A percentile compares a stretch with the other conserved stretches of the same genome.
Conservation (phyloP, 2,797 vertebrate genomes). For the Odontamblyopus lacepedii region DNA sequence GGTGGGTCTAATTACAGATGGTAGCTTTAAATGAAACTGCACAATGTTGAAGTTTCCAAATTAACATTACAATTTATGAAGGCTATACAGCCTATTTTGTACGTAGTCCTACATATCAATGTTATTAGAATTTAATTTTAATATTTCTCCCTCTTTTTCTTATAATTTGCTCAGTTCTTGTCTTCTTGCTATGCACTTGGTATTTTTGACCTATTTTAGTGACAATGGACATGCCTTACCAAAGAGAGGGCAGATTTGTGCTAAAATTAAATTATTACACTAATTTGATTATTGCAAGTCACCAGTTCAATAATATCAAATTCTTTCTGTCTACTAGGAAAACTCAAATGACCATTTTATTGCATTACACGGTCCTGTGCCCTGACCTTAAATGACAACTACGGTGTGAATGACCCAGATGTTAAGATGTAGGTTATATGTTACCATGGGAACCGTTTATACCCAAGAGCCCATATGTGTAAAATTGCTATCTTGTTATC, state of each 20-base stretch:
- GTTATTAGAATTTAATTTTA: too few species aligned
- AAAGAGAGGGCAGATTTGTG: neutral
- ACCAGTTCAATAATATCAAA: neutral
- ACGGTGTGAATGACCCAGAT: constrained; percentile 17
- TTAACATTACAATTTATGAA: too few species aligned
- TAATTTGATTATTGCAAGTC: neutral
- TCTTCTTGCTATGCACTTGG: neutral
- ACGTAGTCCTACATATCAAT: too few species aligned
- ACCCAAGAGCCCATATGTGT: constrained; percentile 4
- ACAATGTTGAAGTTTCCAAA: too few species aligned
- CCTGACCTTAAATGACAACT: neutral
- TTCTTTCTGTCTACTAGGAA: constrained; percentile 1
- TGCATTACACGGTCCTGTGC: neutral
- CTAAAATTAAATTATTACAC: neutral
- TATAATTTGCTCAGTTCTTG: too few species aligned
- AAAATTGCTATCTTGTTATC: constrained; percentile 29
- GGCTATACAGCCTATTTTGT: too few species aligned
- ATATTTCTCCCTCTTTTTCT: too few species aligned
- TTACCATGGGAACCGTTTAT: neutral
- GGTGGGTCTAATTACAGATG: too few species aligned
- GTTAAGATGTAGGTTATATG: neutral
- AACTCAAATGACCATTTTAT: neutral
- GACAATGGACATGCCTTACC: neutral
- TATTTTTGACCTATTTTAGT: neutral
- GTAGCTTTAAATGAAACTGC: too few species aligned